Conservation (phyloP, 2,888 invertebrate species). For the Cerceris ruficornis region DNA sequence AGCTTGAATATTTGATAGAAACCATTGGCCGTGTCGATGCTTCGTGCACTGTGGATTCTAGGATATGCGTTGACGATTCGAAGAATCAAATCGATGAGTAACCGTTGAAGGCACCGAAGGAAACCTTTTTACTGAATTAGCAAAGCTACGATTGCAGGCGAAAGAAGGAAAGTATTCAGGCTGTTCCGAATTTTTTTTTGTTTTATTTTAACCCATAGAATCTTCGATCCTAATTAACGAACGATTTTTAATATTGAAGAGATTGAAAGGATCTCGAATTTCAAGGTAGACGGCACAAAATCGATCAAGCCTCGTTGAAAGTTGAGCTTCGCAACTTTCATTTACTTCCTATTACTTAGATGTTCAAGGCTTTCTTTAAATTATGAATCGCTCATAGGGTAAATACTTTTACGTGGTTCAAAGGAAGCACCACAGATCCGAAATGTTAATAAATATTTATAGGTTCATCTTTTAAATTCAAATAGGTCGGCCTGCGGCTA, state of each 20-base stretch:
- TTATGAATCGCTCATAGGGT: slow-evolving; percentile 24
- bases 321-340: slow-evolving; percentile 28
- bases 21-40: slow-evolving; percentile 55
- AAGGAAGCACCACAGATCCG: not conserved
- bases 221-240: slow-evolving; percentile 54
- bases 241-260: slow-evolving; percentile 48
- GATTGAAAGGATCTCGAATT: slow-evolving; percentile 32
- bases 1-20: slow-evolving; percentile 64
- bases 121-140: slow-evolving; percentile 24
- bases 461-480: too few relatives aligned
- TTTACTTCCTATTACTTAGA: slow-evolving; percentile 31
- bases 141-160: slow-evolving; percentile 30
- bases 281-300: slow-evolving; percentile 44
- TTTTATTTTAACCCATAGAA: slow-evolving; percentile 18
- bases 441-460: too few relatives aligned
- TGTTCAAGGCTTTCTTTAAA: slow-evolving; percentile 37
- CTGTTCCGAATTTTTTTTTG: slow-evolving; percentile 51
- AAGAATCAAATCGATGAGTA: slow-evolving; percentile 47
- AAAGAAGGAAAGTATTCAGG: slow-evolving; percentile 32
- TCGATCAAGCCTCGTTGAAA: slow-evolving; percentile 44
- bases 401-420: slow-evolving; percentile 27
- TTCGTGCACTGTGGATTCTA: slow-evolving; percentile 12
- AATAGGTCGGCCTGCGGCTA: too few relatives aligned
- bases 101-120: slow-evolving; percentile 31
- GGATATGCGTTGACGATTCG: slow-evolving; percentile 56